Evolutionary conservation across 2,797 vertebrate genomes (phyloP), one percentile per base, ranked within the genome.

Genomic region (Pipistrellus kuhlii): DNA sequence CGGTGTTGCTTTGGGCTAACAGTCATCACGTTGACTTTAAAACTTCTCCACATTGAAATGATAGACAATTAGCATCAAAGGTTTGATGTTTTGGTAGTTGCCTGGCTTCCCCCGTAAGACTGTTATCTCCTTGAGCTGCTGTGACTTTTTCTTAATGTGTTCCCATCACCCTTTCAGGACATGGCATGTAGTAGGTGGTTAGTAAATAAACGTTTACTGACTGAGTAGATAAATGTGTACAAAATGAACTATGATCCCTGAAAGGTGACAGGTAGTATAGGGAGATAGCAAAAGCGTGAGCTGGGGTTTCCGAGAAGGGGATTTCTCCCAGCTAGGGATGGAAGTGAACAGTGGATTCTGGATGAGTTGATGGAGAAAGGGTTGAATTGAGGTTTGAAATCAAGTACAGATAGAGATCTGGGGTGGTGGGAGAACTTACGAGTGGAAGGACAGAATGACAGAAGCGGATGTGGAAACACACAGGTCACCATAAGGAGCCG

Each of bases 111-210:
- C n/a, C n/a, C 27, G 41, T 0, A 20, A 81, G 71, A 57, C 13
- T 10, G 11, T 14, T 7, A 10, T 51, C 23, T 85, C 44, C 18
- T 1, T 4, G 32, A 80, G 13, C 20, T 4, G 2, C 20, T 23
- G 10, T 20, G n/a, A 25, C 17, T 27, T 68, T 73, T 73, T 73
- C 38, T 27, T 11, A 12, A 21, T 13, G 13, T 13, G 5, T 25
- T 6, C 46, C 27, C 35, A 20, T 5, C 23, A 5, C 55, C 23
- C 25, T 48, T 30, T 66, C 15, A 18, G 10, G 25, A 7, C 20
- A 1, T 1, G 6, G 15, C 8, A 15, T 2, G 17, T 5, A 38
- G 6, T 8, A 2, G 1, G 27, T n/a, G 3, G 35, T 53, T 20
- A 25, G 48, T 25, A 20, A 51, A 21, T 21, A 20, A 44, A 21